Percentiles rank a stretch among this genome's conserved stretches.
Conservation (phyloP, 2,113 vertebrate genomes). For the Callopanchax toddi region DNA sequence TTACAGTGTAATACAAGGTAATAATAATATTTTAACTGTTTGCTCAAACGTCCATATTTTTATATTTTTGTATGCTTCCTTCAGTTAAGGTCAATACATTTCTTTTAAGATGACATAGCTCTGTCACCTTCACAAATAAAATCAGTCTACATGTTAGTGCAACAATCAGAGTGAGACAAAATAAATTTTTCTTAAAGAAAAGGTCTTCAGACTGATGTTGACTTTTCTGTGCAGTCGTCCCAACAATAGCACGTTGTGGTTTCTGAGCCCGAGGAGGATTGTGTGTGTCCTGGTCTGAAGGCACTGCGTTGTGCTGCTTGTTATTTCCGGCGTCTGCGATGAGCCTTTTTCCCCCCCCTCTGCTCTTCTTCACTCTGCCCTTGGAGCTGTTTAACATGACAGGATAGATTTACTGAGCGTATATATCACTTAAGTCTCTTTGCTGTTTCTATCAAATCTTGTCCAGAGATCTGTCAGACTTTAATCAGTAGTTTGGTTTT, state of each 20-base stretch:
- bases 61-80: too few relatives aligned
- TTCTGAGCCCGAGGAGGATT: constrained; percentile 60
- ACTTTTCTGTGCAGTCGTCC: constrained; percentile 66
- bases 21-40: too few relatives aligned
- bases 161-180: too few relatives aligned
- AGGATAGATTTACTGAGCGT: constrained; percentile 26
- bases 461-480: too few relatives aligned
- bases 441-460: not conserved
- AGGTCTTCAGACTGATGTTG: not conserved
- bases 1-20: too few relatives aligned
- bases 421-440: not conserved
- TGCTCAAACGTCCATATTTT: too few relatives aligned
- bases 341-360: constrained; percentile 59
- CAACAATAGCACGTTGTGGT: constrained; percentile 68
- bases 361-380: constrained; percentile 70
- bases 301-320: constrained; percentile 42
- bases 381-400: constrained; percentile 66
- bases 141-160: too few relatives aligned
- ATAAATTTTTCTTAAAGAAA: not conserved
- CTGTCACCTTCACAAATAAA: too few relatives aligned
- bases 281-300: constrained; percentile 60
- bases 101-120: too few relatives aligned
- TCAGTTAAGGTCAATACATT: too few relatives aligned
- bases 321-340: constrained; percentile 43
- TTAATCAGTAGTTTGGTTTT: not conserved